Base-by-base conservation (phyloP, 2,113 vertebrate genomes). In the Hippocampus zosterae region DNA sequence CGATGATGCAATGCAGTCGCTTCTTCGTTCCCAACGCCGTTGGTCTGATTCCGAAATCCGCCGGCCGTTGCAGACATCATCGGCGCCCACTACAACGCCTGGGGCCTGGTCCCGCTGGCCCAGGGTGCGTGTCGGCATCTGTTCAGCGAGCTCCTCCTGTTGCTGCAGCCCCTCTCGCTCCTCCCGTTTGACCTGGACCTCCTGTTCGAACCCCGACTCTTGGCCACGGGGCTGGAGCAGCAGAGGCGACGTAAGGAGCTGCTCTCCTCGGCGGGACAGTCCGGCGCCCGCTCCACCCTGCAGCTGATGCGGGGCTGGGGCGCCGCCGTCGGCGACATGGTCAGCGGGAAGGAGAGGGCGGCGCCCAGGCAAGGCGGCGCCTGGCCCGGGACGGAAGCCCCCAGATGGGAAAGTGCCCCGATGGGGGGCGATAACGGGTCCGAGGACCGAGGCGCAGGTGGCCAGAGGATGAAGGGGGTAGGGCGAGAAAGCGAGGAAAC, bases 101-200 rank as follows among this genome's bases (percentile, higher is more conserved):
- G 93, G 88, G 96, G 96, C 69, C 95, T 99, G 92, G 89, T 99
- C 55, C 92, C 93, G 7, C 91, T 98, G 57, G 93, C 96, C 0
- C 94, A 95, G 13, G 91, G 93, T 0, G 89, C 92, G 3, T 98
- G 97, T 77, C 94, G 93, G 48, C 86, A 93, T 0, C 93, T 98
- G 59, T 95, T 95, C 0, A 94, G 97, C 83, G 96, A 99, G 89
- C 92, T 99, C 5, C 92, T 99, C 70, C 92, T 99, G 61, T 89
- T 99, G 46, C 93, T 98, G 3, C 97, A 99, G 88, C 97, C 97
- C 0, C 92, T 99, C 56, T 95, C 96, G 0, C 92, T 98, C 69
- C 92, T 99, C 62, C 97, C 97, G 74, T 99, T 99, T 72, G 93
- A 94, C 91, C 91, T 99, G 12, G 96, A 99, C 88, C 88, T 98